These are phyloP conservation scores for Limnephilus lunatus DNA, from an alignment of 2,888 invertebrate genomes.

Conservation along the genomic window DNA sequence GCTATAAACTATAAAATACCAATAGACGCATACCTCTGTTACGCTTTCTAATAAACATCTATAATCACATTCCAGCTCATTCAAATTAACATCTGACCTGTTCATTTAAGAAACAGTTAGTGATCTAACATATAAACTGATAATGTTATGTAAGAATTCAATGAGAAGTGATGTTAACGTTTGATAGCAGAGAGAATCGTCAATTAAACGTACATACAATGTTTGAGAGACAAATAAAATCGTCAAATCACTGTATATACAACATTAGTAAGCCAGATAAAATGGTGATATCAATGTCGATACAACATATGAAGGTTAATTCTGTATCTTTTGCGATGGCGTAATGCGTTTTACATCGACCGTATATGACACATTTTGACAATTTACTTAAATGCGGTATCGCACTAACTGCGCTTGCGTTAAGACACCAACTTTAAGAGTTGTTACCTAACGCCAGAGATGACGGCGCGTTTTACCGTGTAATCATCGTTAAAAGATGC, in stretches of 20 bases:
- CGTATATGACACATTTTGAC: too few relatives aligned
- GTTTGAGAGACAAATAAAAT: background rate
- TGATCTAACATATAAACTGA: background rate
- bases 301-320: too few relatives aligned
- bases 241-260: background rate
- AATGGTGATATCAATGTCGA: background rate
- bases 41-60: conserved; percentile 42
- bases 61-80: conserved; percentile 55
- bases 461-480: too few relatives aligned
- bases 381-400: too few relatives aligned
- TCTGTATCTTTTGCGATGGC: too few relatives aligned
- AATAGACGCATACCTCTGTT: conserved; percentile 43
- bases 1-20: conserved; percentile 32
- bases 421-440: too few relatives aligned
- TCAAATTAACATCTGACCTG: conserved; percentile 35
- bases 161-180: background rate
- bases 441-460: too few relatives aligned
- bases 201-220: background rate
- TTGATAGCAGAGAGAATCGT: background rate
- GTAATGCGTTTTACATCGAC: too few relatives aligned
- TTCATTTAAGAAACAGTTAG: background rate
- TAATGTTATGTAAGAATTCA: background rate
- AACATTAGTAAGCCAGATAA: background rate
- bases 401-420: too few relatives aligned
- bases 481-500: too few relatives aligned